Base-by-base conservation (phyloP, 1,140 invertebrate species). In the Heliconius melpomene region DNA sequence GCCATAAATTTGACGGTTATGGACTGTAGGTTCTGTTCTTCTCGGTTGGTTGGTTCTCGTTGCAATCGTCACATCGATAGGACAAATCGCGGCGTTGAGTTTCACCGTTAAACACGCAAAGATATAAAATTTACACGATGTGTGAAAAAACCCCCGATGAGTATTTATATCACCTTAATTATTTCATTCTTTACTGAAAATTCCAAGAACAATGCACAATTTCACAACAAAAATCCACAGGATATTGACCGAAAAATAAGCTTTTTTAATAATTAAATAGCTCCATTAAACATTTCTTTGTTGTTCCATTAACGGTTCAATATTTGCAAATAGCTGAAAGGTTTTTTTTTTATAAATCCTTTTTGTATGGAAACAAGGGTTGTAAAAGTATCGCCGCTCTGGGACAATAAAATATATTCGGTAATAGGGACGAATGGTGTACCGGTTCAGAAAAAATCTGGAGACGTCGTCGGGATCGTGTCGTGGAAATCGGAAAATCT, bases 301-400 rank as follows among this genome's bases (percentile, higher is more conserved):
- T 66, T 66, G 75, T 77, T 60, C 38, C 75, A 77, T 77, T 71
- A n/a, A 71, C 75, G 66, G 32, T 72, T n/a, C 71, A 77, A 71
- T 66, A 76, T 76, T 54, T 71, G 60, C 26, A 77, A 71, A 77
- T 52, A 71, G 60, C 66, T 78, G n/a, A 71, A 81, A 74, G 80
- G 76, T 75, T 78, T 81, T 52, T 40, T n/a, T 50, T 81, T 81
- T 81, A 18, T 75, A 70, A 79, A 79, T 74, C 57, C 74, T 77
- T 75, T 81, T 46, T 78, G 74, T 72, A 78, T 75, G 36, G 78
- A 79, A 75, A 79, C 78, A 79, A 79, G 78, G 78, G 78, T 75
- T 79, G 78, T 72, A 72, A 79, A 75, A 74, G 78, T 75, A 79
- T 74, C 18, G 40, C 16, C 50, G 73, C 78, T 60, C 11, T 23